Evolutionary conservation across 1,140 invertebrate species (phyloP).

Genomic region (Holotrichia oblita): DNA sequence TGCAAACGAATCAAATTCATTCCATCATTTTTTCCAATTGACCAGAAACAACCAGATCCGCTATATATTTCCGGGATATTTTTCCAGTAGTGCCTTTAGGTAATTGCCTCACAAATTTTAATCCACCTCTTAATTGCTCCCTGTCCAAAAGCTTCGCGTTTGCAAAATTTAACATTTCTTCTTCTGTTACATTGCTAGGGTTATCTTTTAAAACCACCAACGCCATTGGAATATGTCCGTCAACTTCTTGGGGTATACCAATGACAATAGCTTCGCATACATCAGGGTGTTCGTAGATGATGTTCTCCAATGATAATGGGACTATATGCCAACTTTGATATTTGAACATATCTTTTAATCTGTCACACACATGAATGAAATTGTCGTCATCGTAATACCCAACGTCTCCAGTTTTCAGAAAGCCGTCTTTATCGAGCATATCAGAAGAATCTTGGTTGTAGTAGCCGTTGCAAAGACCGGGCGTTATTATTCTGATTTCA

Average conservation of each 20-base stretch:
- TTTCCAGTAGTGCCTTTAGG: slow-evolving; percentile 41
- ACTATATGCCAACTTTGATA: slow-evolving; percentile 58
- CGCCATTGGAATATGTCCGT: slow-evolving; percentile 75
- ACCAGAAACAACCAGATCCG: neutral
- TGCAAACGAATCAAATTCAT: no score
- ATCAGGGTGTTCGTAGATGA: slow-evolving; percentile 74
- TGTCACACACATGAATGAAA: slow-evolving; percentile 73
- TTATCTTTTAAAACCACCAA: slow-evolving; percentile 69
- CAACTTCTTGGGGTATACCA: slow-evolving; percentile 72
- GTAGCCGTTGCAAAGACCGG: slow-evolving; percentile 65
- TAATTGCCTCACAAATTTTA: slow-evolving; percentile 43
- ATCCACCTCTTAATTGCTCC: slow-evolving; percentile 52
- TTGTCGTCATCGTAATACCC: slow-evolving; percentile 71
- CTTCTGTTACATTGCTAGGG: neutral
- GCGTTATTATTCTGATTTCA: slow-evolving; percentile 65
- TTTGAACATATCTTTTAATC: slow-evolving; percentile 85
- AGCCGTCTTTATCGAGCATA: slow-evolving; percentile 71
- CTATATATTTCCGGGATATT: slow-evolving; percentile 10
- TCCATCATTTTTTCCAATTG: neutral
- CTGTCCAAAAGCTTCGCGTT: slow-evolving; percentile 40
- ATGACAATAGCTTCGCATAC: slow-evolving; percentile 82
- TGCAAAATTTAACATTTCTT: slow-evolving; percentile 41
- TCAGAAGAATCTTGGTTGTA: slow-evolving; percentile 68
- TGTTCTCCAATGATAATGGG: slow-evolving; percentile 81
- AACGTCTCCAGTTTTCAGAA: slow-evolving; percentile 80